Evolutionary conservation across 2,888 invertebrate species (phyloP), one percentile per base, ranked within the genome.

Genomic region (Blastobasis lacticolella): DNA sequence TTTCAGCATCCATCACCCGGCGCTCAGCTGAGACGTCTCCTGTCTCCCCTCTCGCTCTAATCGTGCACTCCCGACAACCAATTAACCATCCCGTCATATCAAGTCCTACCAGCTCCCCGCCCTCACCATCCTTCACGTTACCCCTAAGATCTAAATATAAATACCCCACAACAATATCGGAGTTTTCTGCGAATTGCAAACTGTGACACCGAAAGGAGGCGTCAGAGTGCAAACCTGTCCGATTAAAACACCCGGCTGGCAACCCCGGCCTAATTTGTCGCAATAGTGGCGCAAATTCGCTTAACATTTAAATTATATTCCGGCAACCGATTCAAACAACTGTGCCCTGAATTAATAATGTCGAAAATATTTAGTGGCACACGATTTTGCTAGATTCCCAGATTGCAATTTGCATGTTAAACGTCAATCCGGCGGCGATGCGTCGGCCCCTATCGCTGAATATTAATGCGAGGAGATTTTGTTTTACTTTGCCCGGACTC

Each of bases 341-440:
- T 81, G 80, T 74, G 82, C 68, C 64, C 78, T 75, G 83, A 81
- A 86, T 86, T 81, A 80, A 82, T 84, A 80, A 86, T 79, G 78
- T 69, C 61, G 75, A 81, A 82, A 85, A 83, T 87, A 85, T 87
- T 85, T 85, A 83, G 81, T 80, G 73, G 76, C 78, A 78, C 75
- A 82, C 77, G 83, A 83, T 85, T 82, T 83, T 74, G 79, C 80
- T 81, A 84, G 81, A 86, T 86, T 85, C 83, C 83, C 81, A 81
- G 73, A 83, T 83, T 83, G 85, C 84, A 87, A 87, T 87, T 87
- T 88, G 84, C 87, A 88, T 88, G 86, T 85, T 86, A 84, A 85
- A 81, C 83, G 85, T 84, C 87, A 85, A 87, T 82, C 81, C 75
- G 72, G 62, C 71, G 76, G 75, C 76, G 78, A 80, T 84, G 85